Conservation (phyloP, 2,113 vertebrate genomes). For the Struthidea cinerea region DNA sequence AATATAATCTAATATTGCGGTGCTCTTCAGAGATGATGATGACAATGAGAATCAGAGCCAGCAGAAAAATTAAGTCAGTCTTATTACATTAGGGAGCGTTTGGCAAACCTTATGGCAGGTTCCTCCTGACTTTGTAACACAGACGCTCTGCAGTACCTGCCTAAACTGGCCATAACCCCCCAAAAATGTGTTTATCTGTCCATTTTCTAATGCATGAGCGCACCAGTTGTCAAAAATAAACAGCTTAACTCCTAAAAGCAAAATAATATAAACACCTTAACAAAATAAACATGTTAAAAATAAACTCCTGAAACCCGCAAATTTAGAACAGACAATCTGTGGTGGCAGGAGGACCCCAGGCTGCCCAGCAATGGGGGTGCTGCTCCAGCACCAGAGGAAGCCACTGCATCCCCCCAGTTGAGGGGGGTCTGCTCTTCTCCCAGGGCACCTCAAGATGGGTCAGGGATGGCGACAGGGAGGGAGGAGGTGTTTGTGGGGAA, state of each 20-base stretch:
- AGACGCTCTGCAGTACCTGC: background rate
- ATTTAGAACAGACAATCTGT: background rate
- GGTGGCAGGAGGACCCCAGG: background rate
- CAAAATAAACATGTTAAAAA: background rate
- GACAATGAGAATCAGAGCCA: background rate
- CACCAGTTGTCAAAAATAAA: background rate
- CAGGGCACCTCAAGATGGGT: background rate
- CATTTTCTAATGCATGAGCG: background rate
- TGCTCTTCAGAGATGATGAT: background rate
- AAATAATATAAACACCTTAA: background rate
- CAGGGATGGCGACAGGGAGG: rapidly evolving
- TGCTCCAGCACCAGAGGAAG: background rate
- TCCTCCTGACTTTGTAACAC: background rate
- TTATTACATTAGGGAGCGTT: background rate
- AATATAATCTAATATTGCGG: background rate
- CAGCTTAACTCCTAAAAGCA: background rate
- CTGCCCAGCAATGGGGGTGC: background rate
- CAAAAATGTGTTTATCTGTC: background rate
- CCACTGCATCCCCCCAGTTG: rapidly evolving
- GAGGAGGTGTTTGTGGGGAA: background rate
- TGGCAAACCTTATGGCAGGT: background rate
- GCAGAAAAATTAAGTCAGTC: background rate
- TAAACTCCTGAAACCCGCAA: background rate
- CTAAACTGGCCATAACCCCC: background rate
- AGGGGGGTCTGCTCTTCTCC: background rate